A percentile compares a stretch with the other conserved stretches of the same genome.
Evolutionary conservation across 1,140 invertebrate species (phyloP).

Genomic region (Anastrepha obliqua): DNA sequence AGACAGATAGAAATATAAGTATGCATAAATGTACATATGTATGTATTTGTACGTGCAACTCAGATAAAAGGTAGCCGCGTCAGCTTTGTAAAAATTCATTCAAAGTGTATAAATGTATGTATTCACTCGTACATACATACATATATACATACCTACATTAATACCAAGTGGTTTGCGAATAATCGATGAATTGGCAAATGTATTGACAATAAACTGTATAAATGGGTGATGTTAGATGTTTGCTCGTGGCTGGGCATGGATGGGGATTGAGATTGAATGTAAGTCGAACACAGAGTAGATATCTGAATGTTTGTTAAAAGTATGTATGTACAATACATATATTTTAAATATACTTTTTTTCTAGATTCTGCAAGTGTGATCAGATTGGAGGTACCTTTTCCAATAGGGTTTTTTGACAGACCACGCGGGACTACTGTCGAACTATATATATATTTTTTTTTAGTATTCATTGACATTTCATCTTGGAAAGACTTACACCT

Average conservation of each 20-base stretch:
- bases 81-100: background rate
- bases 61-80: background rate
- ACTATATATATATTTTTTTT: no score
- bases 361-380: no score
- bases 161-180: conserved; percentile 31
- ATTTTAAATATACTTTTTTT: no score
- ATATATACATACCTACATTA: background rate
- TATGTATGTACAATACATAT: background rate
- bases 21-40: background rate
- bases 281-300: background rate
- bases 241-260: background rate
- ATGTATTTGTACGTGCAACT: background rate
- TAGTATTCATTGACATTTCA: no score
- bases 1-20: background rate
- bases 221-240: background rate
- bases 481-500: no score
- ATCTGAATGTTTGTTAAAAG: background rate
- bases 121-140: background rate
- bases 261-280: background rate
- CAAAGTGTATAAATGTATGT: background rate
- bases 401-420: no score
- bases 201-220: background rate
- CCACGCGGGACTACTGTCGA: no score
- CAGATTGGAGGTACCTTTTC: no score
- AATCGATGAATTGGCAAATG: conserved; percentile 49